Percentiles rank a stretch among this genome's conserved stretches.
Evolutionary conservation across 2,113 vertebrate genomes (phyloP).

Genomic region (Neotoma lepida): DNA sequence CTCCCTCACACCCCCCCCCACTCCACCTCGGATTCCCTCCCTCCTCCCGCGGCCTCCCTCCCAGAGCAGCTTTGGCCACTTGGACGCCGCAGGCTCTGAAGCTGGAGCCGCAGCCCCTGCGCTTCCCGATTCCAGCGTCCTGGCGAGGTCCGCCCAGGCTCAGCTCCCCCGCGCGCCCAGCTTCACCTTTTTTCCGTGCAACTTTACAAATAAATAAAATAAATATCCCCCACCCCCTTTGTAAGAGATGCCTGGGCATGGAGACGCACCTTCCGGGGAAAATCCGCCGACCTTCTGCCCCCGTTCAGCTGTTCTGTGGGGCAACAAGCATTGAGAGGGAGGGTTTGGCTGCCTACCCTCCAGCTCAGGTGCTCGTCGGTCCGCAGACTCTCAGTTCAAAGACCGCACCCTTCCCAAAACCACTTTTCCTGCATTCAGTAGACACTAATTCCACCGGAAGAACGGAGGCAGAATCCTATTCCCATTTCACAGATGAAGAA

Average conservation of each 20-base stretch:
- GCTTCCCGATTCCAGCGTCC: constrained; percentile 45
- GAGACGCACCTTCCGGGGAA: constrained; percentile 40
- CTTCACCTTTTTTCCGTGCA: constrained; percentile 51
- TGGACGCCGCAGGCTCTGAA: constrained; percentile 75
- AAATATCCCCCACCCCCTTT: neutral
- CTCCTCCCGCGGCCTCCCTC: constrained; percentile 65
- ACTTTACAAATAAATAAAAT: constrained; percentile 65
- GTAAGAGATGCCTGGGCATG: constrained; percentile 5
- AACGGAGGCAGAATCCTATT: neutral
- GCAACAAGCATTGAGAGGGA: neutral
- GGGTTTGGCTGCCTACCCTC: neutral
- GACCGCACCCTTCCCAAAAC: neutral
- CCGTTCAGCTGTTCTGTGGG: neutral
- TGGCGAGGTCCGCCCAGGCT: constrained; percentile 36
- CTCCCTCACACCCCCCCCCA: constrained; percentile 33
- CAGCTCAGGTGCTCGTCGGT: neutral
- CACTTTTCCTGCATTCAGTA: neutral
- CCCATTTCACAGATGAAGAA: constrained; percentile 70
- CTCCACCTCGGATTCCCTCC: constrained; percentile 52
- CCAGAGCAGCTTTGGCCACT: constrained; percentile 77
- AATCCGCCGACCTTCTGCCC: neutral
- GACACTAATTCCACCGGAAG: neutral
- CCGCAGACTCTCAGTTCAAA: neutral
- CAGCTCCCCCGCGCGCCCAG: neutral
- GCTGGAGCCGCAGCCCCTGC: constrained; percentile 67